These are phyloP conservation scores for Noctua janthe DNA, from an alignment of 2,888 invertebrate genomes.

Conservation along the genomic window DNA sequence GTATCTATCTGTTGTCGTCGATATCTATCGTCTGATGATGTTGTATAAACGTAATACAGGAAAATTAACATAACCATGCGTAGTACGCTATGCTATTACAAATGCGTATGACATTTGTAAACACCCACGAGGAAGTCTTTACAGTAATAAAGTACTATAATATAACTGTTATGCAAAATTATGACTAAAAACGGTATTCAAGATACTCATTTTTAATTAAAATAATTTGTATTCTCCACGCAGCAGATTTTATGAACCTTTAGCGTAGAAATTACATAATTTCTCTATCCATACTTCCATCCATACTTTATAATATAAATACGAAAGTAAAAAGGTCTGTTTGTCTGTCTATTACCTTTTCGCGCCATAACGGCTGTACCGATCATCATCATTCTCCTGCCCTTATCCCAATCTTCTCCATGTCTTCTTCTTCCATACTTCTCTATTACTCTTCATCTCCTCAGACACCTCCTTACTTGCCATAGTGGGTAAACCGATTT, in stretches of 20 bases:
- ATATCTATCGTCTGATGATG: neutral
- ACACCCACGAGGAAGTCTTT: neutral
- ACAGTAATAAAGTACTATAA: constrained; percentile 3
- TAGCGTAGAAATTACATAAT: constrained; percentile 14
- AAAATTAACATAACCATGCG: constrained; percentile 2
- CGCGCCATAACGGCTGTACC: neutral
- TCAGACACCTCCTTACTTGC: too few species aligned
- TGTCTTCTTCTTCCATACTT: too few species aligned
- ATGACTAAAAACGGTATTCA: neutral
- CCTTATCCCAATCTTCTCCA: too few species aligned
- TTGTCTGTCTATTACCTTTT: neutral
- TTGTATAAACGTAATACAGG: neutral
- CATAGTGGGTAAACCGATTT: neutral
- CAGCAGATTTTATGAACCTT: constrained; percentile 2
- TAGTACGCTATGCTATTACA: neutral
- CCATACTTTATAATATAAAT: neutral
- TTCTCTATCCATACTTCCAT: neutral
- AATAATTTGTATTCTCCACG: constrained; percentile 28
- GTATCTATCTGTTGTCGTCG: too few species aligned
- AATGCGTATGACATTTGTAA: neutral
- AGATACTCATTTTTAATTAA: constrained; percentile 15
- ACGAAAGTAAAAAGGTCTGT: neutral
- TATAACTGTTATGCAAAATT: constrained; percentile 7
- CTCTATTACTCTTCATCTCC: too few species aligned
- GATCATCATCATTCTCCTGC: too few species aligned